Conservation (phyloP, 2,888 invertebrate species). For the Mayetiola destructor region DNA sequence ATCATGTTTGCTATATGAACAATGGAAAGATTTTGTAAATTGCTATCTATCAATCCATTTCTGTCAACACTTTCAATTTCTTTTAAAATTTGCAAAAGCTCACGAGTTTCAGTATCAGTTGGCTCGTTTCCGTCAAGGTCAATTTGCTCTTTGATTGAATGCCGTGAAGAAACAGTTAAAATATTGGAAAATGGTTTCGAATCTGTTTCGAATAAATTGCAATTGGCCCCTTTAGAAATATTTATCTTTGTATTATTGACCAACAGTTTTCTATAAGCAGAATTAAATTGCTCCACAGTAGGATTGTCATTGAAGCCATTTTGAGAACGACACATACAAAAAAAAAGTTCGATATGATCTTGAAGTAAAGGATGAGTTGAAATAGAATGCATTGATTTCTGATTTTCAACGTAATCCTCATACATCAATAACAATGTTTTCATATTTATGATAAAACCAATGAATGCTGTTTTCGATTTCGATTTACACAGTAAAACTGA, state of each 20-base stretch:
- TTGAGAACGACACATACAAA: neutral
- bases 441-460: neutral
- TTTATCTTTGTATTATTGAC: neutral
- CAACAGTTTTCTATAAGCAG: neutral
- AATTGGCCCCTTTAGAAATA: neutral
- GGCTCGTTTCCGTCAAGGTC: neutral
- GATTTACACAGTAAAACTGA: neutral
- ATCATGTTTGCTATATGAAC: neutral
- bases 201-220: neutral
- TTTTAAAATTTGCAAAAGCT: neutral
- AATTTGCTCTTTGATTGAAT: neutral
- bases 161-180: neutral
- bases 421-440: neutral
- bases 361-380: neutral
- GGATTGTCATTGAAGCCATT: neutral
- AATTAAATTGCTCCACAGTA: neutral
- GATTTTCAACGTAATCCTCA: neutral
- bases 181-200: neutral
- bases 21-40: neutral
- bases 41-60: neutral
- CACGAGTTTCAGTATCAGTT: neutral
- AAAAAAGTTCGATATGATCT: neutral
- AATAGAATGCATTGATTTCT: neutral
- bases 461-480: neutral
- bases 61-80: neutral